Conservation (phyloP, 2,113 vertebrate species). For the Piprites chloris region DNA sequence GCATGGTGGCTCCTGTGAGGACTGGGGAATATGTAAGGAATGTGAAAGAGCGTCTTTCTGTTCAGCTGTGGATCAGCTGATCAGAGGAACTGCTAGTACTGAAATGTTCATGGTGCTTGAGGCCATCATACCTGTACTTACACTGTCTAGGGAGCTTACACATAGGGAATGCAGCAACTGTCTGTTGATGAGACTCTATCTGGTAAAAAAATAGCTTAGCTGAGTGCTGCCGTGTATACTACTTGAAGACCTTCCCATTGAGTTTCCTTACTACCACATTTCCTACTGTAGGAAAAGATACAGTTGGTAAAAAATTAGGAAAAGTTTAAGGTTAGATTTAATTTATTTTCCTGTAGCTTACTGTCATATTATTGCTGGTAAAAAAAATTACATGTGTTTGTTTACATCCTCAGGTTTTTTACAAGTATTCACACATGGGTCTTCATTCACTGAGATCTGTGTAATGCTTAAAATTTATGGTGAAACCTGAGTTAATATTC, state of each 20-base stretch:
- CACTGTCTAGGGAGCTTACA: not conserved
- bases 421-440: not conserved
- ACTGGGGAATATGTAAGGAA: not conserved
- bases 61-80: not conserved
- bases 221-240: not conserved
- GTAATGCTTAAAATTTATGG: not conserved
- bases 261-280: not conserved
- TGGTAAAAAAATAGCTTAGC: not conserved
- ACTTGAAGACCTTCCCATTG: not conserved
- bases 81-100: not conserved
- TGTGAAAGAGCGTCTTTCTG: not conserved
- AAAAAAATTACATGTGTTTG: not conserved
- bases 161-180: rapidly evolving
- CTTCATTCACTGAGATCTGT: not conserved
- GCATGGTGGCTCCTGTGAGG: not conserved
- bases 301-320: not conserved
- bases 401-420: not conserved
- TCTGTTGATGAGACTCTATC: not conserved
- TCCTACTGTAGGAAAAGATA: not conserved
- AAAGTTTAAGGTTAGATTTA: not conserved
- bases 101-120: not conserved
- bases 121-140: not conserved
- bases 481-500: not conserved
- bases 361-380: not conserved
- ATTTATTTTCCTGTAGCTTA: not conserved